These are phyloP conservation scores for Yponomeuta malinellus DNA, from an alignment of 2,888 invertebrate species.

Conservation along the genomic window DNA sequence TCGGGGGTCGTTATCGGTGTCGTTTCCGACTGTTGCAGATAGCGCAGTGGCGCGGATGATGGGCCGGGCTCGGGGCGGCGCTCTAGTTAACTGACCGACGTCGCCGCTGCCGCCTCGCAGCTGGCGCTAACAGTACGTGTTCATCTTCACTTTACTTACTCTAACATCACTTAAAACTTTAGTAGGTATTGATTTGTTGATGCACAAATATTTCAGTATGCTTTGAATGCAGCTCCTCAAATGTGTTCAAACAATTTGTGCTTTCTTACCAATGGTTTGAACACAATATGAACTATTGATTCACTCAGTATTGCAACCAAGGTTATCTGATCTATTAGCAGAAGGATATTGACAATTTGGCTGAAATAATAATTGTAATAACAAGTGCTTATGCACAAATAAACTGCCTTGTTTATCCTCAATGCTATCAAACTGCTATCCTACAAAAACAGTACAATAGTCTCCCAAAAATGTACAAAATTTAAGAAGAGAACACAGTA, in stretches of 20 bases:
- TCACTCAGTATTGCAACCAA: no score
- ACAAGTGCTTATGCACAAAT: no score
- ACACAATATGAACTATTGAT: not conserved
- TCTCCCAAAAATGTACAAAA: no score
- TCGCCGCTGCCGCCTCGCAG: conserved; percentile 68
- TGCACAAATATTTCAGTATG: not conserved
- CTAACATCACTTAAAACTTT: conserved; percentile 1
- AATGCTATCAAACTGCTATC: no score
- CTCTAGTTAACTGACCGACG: conserved; percentile 71
- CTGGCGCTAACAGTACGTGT: conserved; percentile 68
- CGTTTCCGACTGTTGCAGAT: conserved; percentile 73
- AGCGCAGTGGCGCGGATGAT: conserved; percentile 64
- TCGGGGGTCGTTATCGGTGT: conserved; percentile 50
- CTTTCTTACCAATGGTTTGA: not conserved
- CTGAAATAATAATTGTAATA: no score
- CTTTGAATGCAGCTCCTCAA: not conserved
- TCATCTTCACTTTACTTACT: conserved; percentile 16
- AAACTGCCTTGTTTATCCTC: no score
- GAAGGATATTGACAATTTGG: no score
- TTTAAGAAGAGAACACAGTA: no score
- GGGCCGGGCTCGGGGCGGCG: conserved; percentile 59
- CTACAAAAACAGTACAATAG: no score
- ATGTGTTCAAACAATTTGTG: not conserved
- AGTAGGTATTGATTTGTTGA: not conserved
- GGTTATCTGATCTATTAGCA: no score